Base-by-base conservation (phyloP, 2,888 invertebrate species). In the Chalcis sispes region DNA sequence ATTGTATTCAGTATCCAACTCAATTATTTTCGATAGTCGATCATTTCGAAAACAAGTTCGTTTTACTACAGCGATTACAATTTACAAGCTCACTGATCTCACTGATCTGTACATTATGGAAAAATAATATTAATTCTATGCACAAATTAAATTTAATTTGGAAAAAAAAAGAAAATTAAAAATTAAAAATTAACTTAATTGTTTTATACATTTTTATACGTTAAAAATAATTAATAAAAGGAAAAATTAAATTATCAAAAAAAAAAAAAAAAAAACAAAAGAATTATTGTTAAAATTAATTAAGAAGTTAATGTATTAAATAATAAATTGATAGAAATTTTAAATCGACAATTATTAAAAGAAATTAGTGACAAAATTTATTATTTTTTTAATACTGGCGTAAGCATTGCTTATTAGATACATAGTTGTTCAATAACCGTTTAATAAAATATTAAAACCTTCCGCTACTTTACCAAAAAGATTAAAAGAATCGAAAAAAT, bases 391-490 rank as follows among this genome's bases (percentile, higher is more conserved):
- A 72, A 78, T 72, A 56, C 42, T 52, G 69, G 75, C 77, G 50
- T 40, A 78, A 78, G 77, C 77, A 46, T 75, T 59, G 72, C 69
- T 78, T 75, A 75, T 75, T 72, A 72, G 67, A 59, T n/a, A n/a
- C n/a, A n/a, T n/a, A n/a, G n/a, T n/a, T n/a, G n/a, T n/a, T n/a
- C n/a, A n/a, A n/a, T 25, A 46, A 56, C 25, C 23, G 77, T 50
- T 50, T 20, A 50, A 50, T 50, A 20, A 13, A 13, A 42, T 50
- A 20, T 50, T 50, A 20, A 20, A 4, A 50, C 2, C 7, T 18
- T 2, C 18, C 20, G 2, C 20, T 20, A 50, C 50, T 50, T 20
- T 50, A 50, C 20, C 18, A 46, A 46, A 46, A 50, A 50, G 50
- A 42, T 40, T n/a, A 62, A 65, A 52, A 23, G 15, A 50, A 20